These are phyloP conservation scores for Neoscelio sp. DNA, from an alignment of 2,888 invertebrate species.

Conservation along the genomic window DNA sequence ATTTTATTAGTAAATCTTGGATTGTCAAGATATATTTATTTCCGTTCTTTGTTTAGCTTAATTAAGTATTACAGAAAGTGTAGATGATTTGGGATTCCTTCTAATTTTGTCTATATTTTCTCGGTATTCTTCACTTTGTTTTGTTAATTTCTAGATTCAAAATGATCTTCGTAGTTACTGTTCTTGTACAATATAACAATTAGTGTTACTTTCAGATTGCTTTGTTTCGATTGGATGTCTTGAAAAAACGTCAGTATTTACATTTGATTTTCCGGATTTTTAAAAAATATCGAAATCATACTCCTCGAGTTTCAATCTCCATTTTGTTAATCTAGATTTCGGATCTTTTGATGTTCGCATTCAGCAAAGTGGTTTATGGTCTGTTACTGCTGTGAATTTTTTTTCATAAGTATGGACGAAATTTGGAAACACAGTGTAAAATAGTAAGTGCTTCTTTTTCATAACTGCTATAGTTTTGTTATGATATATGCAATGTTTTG, in stretches of 20 bases:
- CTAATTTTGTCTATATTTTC: neutral
- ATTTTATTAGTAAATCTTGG: neutral
- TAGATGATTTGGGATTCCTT: conserved; percentile 1
- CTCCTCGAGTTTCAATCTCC: too few species aligned
- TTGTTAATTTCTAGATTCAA: too few species aligned
- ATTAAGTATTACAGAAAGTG: too few species aligned
- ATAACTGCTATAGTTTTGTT: too few species aligned
- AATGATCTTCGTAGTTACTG: too few species aligned
- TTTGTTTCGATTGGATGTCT: too few species aligned
- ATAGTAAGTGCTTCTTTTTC: too few species aligned
- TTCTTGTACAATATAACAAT: too few species aligned
- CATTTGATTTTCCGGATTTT: neutral
- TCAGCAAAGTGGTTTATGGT: too few species aligned
- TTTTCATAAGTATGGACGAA: neutral
- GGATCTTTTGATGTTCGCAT: conserved; percentile 1
- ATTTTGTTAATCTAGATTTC: neutral
- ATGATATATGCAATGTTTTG: too few species aligned
- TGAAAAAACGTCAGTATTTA: neutral
- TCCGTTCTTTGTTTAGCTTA: neutral
- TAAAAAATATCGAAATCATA: too few species aligned
- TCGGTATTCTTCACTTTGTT: neutral
- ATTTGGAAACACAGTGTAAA: neutral
- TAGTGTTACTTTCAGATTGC: too few species aligned
- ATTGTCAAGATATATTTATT: neutral
- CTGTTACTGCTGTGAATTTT: neutral